phyloP scores from a whole-genome alignment of 2,797 vertebrate species.

The Tokudaia muenninki region DNA sequence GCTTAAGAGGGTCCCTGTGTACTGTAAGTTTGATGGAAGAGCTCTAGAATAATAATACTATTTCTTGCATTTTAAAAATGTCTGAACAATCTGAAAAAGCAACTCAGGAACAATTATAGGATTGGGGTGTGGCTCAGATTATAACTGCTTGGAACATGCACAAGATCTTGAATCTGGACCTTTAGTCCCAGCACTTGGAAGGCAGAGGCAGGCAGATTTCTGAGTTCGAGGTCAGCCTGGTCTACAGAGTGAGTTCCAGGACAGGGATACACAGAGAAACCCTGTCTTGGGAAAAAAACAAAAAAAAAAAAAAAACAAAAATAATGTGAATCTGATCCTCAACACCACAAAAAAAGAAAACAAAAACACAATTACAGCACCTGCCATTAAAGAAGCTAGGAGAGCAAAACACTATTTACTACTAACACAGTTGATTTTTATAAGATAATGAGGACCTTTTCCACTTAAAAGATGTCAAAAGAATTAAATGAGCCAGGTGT shows the following conservation, averaged over 20 bases:
- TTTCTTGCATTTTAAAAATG: neutral
- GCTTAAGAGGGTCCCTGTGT: neutral
- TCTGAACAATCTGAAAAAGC: slow-evolving; percentile 38
- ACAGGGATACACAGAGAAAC: too few species aligned
- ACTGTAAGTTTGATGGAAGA: slow-evolving; percentile 39
- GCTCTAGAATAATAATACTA: slow-evolving; percentile 34
- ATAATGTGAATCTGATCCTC: neutral
- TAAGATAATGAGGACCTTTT: slow-evolving; percentile 28
- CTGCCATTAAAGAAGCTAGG: slow-evolving; percentile 39
- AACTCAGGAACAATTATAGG: slow-evolving; percentile 29
- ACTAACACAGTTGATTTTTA: slow-evolving; percentile 52
- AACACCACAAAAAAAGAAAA: neutral
- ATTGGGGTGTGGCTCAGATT: neutral
- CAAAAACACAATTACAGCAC: neutral
- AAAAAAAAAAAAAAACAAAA: too few species aligned
- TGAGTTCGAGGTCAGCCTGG: too few species aligned
- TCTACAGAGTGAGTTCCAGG: too few species aligned
- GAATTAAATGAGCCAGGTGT: slow-evolving; percentile 20
- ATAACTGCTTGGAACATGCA: neutral
- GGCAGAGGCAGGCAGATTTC: too few species aligned
- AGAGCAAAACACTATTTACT: slow-evolving; percentile 25
- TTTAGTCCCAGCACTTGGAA: too few species aligned
- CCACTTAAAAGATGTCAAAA: slow-evolving; percentile 58
- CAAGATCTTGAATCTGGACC: too few species aligned
- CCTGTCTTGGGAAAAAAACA: too few species aligned